Evolutionary conservation across 2,888 invertebrate genomes (phyloP), one percentile per base, ranked within the genome.

Genomic region (Volucella inanis): DNA sequence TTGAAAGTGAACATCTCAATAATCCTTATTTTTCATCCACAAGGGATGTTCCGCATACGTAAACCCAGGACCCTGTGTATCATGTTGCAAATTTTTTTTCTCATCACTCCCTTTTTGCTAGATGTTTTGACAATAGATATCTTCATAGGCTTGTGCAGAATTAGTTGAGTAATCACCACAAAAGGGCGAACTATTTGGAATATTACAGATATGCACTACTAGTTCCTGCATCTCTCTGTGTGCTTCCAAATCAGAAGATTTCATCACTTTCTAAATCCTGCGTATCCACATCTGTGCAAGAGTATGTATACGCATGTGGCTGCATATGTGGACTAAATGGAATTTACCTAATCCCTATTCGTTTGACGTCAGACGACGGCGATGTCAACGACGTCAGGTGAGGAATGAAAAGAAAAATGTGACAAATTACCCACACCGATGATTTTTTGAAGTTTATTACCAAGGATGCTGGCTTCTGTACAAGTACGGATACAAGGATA

Each of bases 321-420:
- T 41, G 50, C 39, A 47, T 50, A 64, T 18, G 49, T 50, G 64
- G 79, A 50, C 72, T 77, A 82, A 86, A 86, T 86, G 82, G 86
- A 86, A 86, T 86, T 86, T 86, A 82, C 82, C 86, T 86, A 86
- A 86, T 86, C 86, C 86, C 65, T 54, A 82, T 82, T 78, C 82
- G 86, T 72, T 78, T 82, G 86, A 82, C 82, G 74, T 31, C 31
- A 31, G 31, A 31, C 31, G 4, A 31, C 31, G 6, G 31, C 31
- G 6, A 31, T 6, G 31, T 31, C 31, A 31, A 31, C 64, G 70
- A 43, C 74, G 72, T 77, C 86, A 86, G 86, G 86, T 86, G 86
- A 82, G 82, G 82, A 86, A 82, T 78, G 86, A 86, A 86, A 86
- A 86, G 86, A 86, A 86, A 86, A 86, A 86, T 86, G 86, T 86